These are phyloP conservation scores for Rachycentron canadum DNA, from an alignment of 2,797 vertebrate species.

Conservation along the genomic window DNA sequence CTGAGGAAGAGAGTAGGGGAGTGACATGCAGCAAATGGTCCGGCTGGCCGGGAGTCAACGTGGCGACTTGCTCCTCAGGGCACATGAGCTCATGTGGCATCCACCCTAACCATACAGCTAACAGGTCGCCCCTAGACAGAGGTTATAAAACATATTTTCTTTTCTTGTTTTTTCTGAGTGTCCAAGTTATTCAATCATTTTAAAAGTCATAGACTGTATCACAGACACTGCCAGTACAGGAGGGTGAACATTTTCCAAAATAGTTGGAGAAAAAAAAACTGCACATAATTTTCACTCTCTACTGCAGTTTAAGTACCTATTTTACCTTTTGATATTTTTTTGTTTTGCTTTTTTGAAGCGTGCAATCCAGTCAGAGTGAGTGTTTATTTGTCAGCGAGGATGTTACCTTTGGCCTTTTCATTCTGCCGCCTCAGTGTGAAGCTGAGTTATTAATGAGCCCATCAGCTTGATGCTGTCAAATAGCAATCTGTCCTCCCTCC, in stretches of 20 bases:
- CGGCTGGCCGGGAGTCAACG: no score
- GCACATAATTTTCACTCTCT: not conserved
- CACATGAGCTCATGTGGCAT: no score
- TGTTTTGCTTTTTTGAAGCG: not conserved
- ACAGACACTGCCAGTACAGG: constrained; percentile 26
- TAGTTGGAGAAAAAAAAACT: not conserved
- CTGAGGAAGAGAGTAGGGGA: no score
- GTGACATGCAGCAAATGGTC: no score
- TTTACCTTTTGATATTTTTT: not conserved
- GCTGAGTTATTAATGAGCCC: constrained; percentile 65
- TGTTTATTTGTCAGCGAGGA: constrained; percentile 19
- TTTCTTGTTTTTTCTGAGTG: not conserved
- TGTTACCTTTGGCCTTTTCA: constrained; percentile 55
- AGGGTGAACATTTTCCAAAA: constrained; percentile 10
- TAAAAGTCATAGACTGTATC: not conserved
- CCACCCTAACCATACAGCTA: no score
- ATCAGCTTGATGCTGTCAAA: constrained; percentile 56
- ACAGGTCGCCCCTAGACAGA: no score
- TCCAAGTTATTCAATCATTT: not conserved
- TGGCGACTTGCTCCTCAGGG: no score
- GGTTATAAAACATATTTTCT: not conserved
- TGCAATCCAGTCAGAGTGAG: not conserved
- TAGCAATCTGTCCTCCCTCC: constrained; percentile 21
- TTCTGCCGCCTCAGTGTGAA: constrained; percentile 37
- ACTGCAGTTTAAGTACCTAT: not conserved